Conservation (phyloP, 1,140 invertebrate genomes). For the Phortica variegata region DNA sequence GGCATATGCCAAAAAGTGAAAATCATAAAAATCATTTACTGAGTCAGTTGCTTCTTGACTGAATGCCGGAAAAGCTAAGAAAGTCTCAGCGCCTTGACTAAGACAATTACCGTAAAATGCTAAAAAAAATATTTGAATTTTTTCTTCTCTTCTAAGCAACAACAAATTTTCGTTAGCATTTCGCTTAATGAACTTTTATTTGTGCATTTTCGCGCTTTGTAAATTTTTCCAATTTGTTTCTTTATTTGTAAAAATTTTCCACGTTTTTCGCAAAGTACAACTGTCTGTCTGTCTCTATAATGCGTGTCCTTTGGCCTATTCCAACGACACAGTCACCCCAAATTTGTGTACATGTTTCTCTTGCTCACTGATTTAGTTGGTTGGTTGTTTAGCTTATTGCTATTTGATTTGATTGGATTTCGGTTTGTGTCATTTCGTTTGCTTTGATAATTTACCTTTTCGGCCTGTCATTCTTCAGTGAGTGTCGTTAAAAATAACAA, state of each 20-base stretch:
- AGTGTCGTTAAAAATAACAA: neutral
- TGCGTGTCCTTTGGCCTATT: too few relatives aligned
- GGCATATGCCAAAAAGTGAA: conserved; percentile 26
- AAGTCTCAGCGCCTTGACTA: too few relatives aligned
- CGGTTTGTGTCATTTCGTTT: conserved; percentile 5
- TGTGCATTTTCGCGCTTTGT: conserved; percentile 24
- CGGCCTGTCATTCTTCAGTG: neutral
- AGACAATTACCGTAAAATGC: conserved; percentile 29
- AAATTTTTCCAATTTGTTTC: conserved; percentile 13
- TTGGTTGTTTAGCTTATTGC: too few relatives aligned
- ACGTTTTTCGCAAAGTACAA: too few relatives aligned
- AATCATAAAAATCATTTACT: conserved; percentile 22
- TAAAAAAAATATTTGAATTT: neutral
- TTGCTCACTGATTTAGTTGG: too few relatives aligned
- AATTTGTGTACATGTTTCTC: too few relatives aligned
- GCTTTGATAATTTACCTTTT: conserved; percentile 3
- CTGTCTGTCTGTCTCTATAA: too few relatives aligned
- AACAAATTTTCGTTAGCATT: too few relatives aligned
- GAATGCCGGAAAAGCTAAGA: conserved; percentile 15
- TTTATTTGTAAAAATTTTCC: conserved; percentile 6
- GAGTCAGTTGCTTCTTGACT: too few relatives aligned
- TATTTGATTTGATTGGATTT: conserved; percentile 26
- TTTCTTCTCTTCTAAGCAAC: neutral
- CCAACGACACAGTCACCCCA: too few relatives aligned
- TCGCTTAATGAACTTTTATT: conserved; percentile 22